Evolutionary conservation across 2,888 invertebrate genomes (phyloP).

Genomic region (Tiliacea citrago): DNA sequence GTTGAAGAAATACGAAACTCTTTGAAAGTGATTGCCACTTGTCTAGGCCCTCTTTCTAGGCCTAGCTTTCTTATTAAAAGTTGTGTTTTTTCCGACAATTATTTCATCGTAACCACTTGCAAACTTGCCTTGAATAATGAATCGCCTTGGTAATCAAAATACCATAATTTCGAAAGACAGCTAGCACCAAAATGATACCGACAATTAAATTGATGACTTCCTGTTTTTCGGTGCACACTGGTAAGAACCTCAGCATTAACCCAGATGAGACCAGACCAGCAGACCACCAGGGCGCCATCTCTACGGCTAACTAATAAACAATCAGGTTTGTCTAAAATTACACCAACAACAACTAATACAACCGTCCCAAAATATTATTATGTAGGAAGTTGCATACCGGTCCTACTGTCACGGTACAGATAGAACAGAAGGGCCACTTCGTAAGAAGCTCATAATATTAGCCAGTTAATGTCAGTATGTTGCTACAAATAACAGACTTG

Average conservation of each 20-base stretch:
- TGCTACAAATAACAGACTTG: no score
- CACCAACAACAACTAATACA: constrained; percentile 46
- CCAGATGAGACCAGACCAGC: constrained; percentile 36
- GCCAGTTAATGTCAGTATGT: no score
- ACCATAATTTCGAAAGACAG: constrained; percentile 37
- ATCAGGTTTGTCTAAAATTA: constrained; percentile 58
- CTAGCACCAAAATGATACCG: constrained; percentile 19
- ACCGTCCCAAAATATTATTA: constrained; percentile 47
- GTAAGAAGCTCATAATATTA: no score
- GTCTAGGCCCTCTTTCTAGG: not conserved
- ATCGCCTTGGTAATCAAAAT: constrained; percentile 40
- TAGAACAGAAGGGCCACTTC: constrained; percentile 19
- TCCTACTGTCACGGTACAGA: not conserved
- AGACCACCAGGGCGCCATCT: constrained; percentile 55
- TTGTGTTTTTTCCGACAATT: not conserved
- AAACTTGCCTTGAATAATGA: constrained; percentile 16
- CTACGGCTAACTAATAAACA: constrained; percentile 17
- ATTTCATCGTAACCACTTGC: not conserved
- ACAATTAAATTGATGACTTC: constrained; percentile 50
- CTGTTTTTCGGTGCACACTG: constrained; percentile 43
- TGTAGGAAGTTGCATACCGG: constrained; percentile 48
- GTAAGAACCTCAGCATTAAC: constrained; percentile 45
- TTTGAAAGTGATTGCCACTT: no score
- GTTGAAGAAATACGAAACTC: no score
- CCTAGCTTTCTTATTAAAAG: not conserved